phyloP scores from a whole-genome alignment of 2,113 vertebrate species.

The Oncorhynchus nerka region DNA sequence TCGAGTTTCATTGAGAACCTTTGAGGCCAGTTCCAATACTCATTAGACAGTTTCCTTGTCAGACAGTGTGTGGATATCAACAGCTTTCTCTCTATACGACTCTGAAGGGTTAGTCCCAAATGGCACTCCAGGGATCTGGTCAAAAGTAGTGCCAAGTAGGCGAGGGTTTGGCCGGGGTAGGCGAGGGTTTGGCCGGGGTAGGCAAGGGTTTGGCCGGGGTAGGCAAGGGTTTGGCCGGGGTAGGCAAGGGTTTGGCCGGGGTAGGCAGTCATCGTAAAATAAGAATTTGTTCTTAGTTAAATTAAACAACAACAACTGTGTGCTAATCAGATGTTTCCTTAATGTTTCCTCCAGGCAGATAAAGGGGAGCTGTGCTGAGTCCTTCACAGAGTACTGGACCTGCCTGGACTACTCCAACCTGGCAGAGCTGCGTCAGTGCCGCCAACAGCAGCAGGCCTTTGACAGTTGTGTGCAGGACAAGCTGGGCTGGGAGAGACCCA shows the following conservation, averaged over 20 bases:
- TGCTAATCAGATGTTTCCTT: too few species aligned
- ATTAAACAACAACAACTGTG: background rate
- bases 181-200: too few species aligned
- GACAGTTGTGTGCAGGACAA: constrained; percentile 93
- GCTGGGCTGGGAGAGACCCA: constrained; percentile 91
- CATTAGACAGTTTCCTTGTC: constrained; percentile 2
- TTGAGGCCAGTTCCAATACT: background rate
- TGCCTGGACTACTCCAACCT: constrained; percentile 83
- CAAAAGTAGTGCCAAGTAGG: too few species aligned
- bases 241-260: too few species aligned
- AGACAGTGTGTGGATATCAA: background rate
- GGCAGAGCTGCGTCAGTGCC: constrained; percentile 81
- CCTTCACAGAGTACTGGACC: constrained; percentile 95
- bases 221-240: too few species aligned
- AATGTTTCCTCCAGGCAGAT: constrained; percentile 86
- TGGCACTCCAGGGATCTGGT: background rate
- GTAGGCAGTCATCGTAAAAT: too few species aligned
- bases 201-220: too few species aligned
- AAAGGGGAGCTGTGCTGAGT: constrained; percentile 87
- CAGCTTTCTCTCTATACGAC: constrained; percentile 31
- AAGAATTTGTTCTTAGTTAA: too few species aligned
- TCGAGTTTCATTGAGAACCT: background rate
- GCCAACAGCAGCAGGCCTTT: constrained; percentile 86
- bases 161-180: too few species aligned
- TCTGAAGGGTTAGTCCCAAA: background rate